These are phyloP conservation scores for Brachionus koreanus DNA, from an alignment of 1,140 invertebrate species.

Conservation along the genomic window DNA sequence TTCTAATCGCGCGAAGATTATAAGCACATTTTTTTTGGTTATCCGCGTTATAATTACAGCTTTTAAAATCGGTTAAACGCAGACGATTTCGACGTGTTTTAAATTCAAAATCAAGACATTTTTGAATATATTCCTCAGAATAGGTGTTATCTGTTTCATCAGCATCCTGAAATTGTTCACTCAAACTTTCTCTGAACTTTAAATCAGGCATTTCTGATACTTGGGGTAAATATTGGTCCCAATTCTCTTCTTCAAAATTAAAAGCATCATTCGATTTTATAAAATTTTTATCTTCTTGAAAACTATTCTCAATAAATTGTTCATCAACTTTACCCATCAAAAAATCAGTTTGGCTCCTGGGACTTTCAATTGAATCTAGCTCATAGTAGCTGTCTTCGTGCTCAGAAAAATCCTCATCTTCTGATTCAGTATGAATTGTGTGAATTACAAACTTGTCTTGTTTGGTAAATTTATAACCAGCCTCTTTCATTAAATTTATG, in stretches of 20 bases:
- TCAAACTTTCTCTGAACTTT: neutral
- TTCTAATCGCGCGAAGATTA: neutral
- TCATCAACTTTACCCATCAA: neutral
- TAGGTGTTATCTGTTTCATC: neutral
- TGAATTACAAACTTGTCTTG: conserved; percentile 16
- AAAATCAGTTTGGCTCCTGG: neutral
- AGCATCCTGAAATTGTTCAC: conserved; percentile 7
- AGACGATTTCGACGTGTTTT: neutral
- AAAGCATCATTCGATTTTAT: neutral
- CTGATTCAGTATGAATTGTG: neutral
- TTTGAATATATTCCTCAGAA: conserved; percentile 13
- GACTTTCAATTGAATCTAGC: neutral
- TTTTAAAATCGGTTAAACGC: neutral
- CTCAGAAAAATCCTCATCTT: neutral
- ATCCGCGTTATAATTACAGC: conserved; percentile 2
- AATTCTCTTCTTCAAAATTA: conserved; percentile 20
- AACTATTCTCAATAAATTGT: neutral
- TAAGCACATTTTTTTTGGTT: neutral
- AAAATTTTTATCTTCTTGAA: neutral
- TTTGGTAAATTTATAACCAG: conserved; percentile 11
- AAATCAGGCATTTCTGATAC: neutral
- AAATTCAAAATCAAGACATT: neutral
- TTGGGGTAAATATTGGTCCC: neutral
- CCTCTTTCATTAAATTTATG: neutral
- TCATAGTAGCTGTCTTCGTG: neutral